Base-by-base conservation (phyloP, 2,113 vertebrate species). In the Hippocampus mohnikei region DNA sequence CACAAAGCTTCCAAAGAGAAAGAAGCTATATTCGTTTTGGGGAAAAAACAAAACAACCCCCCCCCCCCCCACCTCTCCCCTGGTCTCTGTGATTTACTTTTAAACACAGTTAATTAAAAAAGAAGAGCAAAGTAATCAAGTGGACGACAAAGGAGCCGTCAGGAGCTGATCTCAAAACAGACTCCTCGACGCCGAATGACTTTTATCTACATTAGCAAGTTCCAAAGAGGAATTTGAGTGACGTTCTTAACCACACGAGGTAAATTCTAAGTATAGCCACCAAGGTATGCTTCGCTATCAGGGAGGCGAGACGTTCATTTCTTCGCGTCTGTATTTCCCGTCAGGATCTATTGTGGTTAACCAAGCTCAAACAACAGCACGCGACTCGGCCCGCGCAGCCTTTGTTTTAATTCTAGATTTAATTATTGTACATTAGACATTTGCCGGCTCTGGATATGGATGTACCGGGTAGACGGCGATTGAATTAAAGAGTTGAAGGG, bases 61-160 rank as follows among this genome's bases (percentile, higher is more conserved):
- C n/a, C n/a, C n/a, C n/a, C n/a, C n/a, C 21, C 1, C 3, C 2
- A 67, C 40, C 41, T 67, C 55, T 9, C 29, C 66, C 62, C 76
- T 3, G 48, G 37, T 75, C 33, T 53, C 33, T 42, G 20, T 67
- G 13, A 63, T 2, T 16, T 37, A 50, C 74, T 80, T 80, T 80
- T 21, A 58, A 56, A 67, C 75, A 52, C 77, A 83, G 74, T 83
- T 79, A 88, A 87, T 89, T 89, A 87, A 88, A 83, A 83, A 82
- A 77, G 77, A 40, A 58, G 0, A 69, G 66, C 11, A 63, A 27
- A 73, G 78, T 76, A 89, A 87, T 82, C 79, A 81, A 82, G 72
- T 77, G 41, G 71, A 70, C 75, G 75, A 81, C 84, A 87, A 79
- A 84, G 67, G 61, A 79, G 79, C 71, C 40, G 73, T 84, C 76